Evolutionary conservation across 2,113 vertebrate species (phyloP).

Genomic region (Aldabrachelys gigantea): DNA sequence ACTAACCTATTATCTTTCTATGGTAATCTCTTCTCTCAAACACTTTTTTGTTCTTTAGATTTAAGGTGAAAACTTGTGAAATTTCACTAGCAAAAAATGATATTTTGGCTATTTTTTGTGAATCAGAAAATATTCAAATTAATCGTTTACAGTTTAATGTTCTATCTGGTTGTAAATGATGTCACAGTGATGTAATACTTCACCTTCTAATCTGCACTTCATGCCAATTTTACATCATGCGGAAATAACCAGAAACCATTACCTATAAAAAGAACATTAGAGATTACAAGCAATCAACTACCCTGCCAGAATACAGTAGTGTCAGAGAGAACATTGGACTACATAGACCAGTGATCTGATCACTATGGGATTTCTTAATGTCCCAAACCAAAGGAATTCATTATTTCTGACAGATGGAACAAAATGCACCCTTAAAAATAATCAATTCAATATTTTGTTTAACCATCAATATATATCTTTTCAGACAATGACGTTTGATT

Average conservation of each 20-base stretch:
- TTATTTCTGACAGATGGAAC: not conserved
- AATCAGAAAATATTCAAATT: not conserved
- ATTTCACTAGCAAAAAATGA: not conserved
- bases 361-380: not conserved
- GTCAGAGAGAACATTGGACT: not conserved
- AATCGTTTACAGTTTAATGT: not conserved
- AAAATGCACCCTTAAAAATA: not conserved
- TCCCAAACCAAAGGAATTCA: not conserved
- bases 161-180: not conserved
- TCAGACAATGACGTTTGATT: not conserved
- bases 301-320: not conserved
- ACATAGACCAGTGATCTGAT: not conserved
- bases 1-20: not conserved
- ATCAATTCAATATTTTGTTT: not conserved
- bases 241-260: not conserved
- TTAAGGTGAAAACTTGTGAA: not conserved
- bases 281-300: not conserved
- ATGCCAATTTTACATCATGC: not conserved
- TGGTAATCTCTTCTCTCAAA: not conserved
- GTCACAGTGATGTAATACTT: not conserved
- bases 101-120: not conserved
- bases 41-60: not conserved
- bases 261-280: constrained; percentile 25
- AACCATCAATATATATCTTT: not conserved
- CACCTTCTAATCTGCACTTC: not conserved